Evolutionary conservation across 2,113 vertebrate species (phyloP), one percentile per base, ranked within the genome.

Genomic region (Vulpes vulpes): DNA sequence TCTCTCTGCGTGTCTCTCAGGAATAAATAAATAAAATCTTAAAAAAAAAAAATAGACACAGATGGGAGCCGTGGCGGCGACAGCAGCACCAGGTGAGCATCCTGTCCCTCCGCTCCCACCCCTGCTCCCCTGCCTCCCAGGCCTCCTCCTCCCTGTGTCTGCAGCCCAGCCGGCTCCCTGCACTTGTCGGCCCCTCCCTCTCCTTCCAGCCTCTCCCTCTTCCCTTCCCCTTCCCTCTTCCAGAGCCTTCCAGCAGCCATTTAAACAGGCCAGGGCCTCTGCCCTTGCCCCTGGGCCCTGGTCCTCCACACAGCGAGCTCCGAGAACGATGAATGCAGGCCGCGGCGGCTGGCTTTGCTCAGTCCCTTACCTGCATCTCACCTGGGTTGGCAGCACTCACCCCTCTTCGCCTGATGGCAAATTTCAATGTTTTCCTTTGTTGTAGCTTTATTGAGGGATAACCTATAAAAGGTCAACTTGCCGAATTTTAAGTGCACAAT

Each of bases 301-400:
- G 22, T 25, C n/a, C 5, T 43, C 27, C 25, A 16, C 87, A 49
- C 20, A 25, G 20, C 71, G 8, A 57, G 71, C 38, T n/a, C 57
- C 0, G 0, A 10, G 59, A 32, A 62, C 23, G 27, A 8, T 20
- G 51, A 51, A 8, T 7, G 20, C 0, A n/a, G 38, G 14, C 43
- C 43, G 2, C 43, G 1, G 8, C 0, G 0, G 62, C 32, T 17
- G 11, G 35, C 32, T 65, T 17, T 23, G 30, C 57, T 79, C 15
- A 2, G 30, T 79, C 6, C 30, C 74, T 35, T 79, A 49, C 0
- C 0, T 11, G 17, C 32, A 22, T 32, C 10, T 38, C 32, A 4
- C 55, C 38, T 51, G 0, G 57, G 4, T 15, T 1, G 4, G 4
- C 35, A 1, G 0, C 5, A 5, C 22, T 87, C 32, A 64, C 73